These are phyloP conservation scores for Callyntrura guangdongensis DNA, from an alignment of 2,888 invertebrate genomes.

Conservation along the genomic window DNA sequence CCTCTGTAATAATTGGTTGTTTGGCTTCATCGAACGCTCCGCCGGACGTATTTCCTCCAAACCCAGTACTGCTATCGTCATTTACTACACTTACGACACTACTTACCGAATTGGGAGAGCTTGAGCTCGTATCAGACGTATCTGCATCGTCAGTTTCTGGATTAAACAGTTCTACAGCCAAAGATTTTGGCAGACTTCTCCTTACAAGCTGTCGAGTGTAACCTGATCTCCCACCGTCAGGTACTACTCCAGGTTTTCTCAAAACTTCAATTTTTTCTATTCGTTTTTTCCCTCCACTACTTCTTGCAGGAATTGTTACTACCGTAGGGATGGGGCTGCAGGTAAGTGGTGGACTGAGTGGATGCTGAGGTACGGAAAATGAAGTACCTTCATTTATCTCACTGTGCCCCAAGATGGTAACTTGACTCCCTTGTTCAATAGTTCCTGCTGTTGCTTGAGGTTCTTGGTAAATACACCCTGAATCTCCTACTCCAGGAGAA, in stretches of 20 bases:
- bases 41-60: conserved; percentile 20
- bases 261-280: conserved; percentile 91
- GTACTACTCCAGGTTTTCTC: conserved; percentile 87
- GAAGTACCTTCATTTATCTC: neutral
- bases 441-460: neutral
- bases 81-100: conserved; percentile 93
- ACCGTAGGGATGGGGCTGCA: conserved; percentile 12
- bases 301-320: neutral
- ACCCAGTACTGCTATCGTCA: conserved; percentile 86
- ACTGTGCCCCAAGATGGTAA: neutral
- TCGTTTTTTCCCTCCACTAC: conserved; percentile 41
- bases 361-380: neutral
- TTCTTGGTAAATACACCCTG: neutral
- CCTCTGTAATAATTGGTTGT: conserved; percentile 65
- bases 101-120: conserved; percentile 94
- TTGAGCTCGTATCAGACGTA: conserved; percentile 93
- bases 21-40: conserved; percentile 61
- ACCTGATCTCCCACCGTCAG: conserved; percentile 74
- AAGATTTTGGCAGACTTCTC: conserved; percentile 89
- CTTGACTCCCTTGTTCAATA: conserved; percentile 4
- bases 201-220: conserved; percentile 84
- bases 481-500: neutral
- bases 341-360: conserved; percentile 8
- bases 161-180: conserved; percentile 94
- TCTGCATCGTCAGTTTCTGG: conserved; percentile 96